Percentiles rank a stretch among this genome's conserved stretches.
These are phyloP conservation scores for Halcyon badia DNA, from an alignment of 2,797 vertebrate species.

Conservation along the genomic window DNA sequence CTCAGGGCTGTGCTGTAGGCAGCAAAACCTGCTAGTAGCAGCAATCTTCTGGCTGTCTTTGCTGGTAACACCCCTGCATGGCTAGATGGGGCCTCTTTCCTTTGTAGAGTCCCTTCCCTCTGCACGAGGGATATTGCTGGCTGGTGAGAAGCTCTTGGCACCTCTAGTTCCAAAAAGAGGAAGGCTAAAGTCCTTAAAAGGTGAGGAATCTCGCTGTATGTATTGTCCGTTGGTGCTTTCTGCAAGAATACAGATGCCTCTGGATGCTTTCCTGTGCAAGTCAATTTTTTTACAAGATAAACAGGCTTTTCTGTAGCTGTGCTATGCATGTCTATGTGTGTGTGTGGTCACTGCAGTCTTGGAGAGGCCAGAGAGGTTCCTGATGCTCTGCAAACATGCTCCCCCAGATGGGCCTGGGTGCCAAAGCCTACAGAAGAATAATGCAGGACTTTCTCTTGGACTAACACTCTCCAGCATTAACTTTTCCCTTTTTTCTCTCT, in stretches of 20 bases:
- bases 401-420: neutral
- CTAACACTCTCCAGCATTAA: neutral
- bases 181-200: constrained; percentile 60
- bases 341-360: rapidly evolving
- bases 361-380: neutral
- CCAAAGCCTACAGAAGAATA: neutral
- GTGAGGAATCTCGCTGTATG: constrained; percentile 48
- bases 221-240: constrained; percentile 16
- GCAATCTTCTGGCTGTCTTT: neutral
- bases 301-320: neutral
- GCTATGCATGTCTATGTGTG: rapidly evolving
- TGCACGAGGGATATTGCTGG: neutral
- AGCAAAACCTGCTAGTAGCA: neutral
- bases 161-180: constrained; percentile 1
- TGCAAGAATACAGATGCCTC: constrained; percentile 4
- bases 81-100: neutral
- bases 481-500: neutral
- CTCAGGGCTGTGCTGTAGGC: neutral
- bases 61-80: neutral
- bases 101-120: neutral
- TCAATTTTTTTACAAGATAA: neutral
- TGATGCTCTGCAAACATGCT: neutral
- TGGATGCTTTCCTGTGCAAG: constrained; percentile 11
- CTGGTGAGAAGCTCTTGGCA: neutral
- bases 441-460: neutral